Conservation (phyloP, 1,140 invertebrate genomes). For the Apis dorsata region DNA sequence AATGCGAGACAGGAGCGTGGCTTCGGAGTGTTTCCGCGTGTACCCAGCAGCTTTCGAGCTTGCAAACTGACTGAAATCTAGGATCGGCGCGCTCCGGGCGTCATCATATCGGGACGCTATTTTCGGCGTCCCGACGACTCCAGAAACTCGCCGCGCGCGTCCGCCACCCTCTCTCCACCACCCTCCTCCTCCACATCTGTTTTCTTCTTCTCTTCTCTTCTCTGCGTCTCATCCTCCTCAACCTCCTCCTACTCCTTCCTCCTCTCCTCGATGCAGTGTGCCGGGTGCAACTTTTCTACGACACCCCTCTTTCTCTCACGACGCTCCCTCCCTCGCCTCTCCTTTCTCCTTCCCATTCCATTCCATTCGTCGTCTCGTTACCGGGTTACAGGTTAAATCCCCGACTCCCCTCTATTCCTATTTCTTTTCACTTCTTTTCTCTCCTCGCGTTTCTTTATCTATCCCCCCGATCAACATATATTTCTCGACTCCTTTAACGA, state of each 20-base stretch:
- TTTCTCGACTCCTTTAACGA: slow-evolving; percentile 32
- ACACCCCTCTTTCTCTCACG: slow-evolving; percentile 43
- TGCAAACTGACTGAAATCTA: slow-evolving; percentile 81
- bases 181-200: slow-evolving; percentile 45
- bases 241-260: slow-evolving; percentile 73
- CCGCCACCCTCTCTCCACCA: slow-evolving; percentile 51
- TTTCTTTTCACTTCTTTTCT: not conserved
- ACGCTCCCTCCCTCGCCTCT: not conserved
- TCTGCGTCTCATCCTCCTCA: slow-evolving; percentile 70
- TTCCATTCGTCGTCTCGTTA: not conserved
- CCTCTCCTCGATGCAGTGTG: slow-evolving; percentile 74
- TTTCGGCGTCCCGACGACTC: slow-evolving; percentile 80
- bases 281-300: slow-evolving; percentile 79
- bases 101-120: slow-evolving; percentile 80
- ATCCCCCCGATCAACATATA: not conserved
- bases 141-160: slow-evolving; percentile 71
- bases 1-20: slow-evolving; percentile 41
- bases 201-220: slow-evolving; percentile 69
- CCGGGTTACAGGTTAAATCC: not conserved
- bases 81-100: slow-evolving; percentile 77
- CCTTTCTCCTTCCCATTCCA: not conserved
- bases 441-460: not conserved
- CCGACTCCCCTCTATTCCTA: not conserved
- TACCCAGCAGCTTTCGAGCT: slow-evolving; percentile 75
- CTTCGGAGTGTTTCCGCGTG: slow-evolving; percentile 47